These are phyloP conservation scores for Callospermophilus lateralis DNA, from an alignment of 2,113 vertebrate genomes.

Conservation along the genomic window DNA sequence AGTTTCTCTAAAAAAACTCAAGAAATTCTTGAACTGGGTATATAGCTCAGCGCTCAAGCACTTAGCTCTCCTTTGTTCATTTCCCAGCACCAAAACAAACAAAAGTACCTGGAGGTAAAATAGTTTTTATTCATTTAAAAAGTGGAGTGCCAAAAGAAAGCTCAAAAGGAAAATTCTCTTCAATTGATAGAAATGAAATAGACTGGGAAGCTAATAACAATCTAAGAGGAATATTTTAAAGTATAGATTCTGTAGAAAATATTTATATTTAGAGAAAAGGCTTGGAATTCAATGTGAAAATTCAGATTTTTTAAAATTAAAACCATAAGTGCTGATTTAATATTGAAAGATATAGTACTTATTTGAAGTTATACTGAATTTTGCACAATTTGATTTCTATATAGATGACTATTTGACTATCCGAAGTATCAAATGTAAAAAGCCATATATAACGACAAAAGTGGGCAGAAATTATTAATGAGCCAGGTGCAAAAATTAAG, in stretches of 20 bases:
- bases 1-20: slow-evolving; percentile 17
- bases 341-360: background rate
- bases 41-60: background rate
- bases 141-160: background rate
- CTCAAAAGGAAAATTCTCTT: accelerated
- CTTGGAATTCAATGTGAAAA: background rate
- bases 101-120: background rate
- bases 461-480: slow-evolving; percentile 70
- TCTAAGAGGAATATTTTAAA: background rate
- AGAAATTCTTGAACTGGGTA: background rate
- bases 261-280: background rate
- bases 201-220: background rate
- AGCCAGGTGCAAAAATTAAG: slow-evolving; percentile 69
- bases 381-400: slow-evolving; percentile 67
- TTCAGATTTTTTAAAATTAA: background rate
- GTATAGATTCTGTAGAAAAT: slow-evolving; percentile 1
- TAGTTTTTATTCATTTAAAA: background rate
- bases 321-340: slow-evolving; percentile 12
- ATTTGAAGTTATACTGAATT: slow-evolving; percentile 71
- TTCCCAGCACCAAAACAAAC: background rate
- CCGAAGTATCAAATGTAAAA: slow-evolving; percentile 71
- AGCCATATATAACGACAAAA: slow-evolving; percentile 68
- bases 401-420: slow-evolving; percentile 77
- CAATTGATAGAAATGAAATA: too few species aligned
- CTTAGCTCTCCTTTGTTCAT: background rate